These are phyloP conservation scores for Coboldia fuscipes DNA, from an alignment of 1,140 invertebrate genomes.

Conservation along the genomic window DNA sequence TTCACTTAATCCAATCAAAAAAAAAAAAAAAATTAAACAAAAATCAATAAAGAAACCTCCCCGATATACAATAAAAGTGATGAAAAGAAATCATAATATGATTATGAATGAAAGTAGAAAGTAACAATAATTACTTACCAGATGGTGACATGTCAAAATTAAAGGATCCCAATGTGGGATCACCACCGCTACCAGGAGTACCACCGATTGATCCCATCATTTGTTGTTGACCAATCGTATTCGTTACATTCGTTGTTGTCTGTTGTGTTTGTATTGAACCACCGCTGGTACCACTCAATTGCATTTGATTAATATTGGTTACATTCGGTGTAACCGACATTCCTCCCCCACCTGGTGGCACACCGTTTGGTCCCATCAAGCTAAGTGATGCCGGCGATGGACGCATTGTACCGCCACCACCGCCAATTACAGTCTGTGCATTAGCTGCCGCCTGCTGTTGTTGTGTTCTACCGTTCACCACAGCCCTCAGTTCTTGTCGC, in stretches of 20 bases:
- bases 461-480: constrained; percentile 60
- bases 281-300: too few species aligned
- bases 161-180: constrained; percentile 18
- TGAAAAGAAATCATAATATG: background rate
- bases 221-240: constrained; percentile 5
- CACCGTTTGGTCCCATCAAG: too few species aligned
- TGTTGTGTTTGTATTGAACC: constrained; percentile 4
- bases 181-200: constrained; percentile 11
- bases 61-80: background rate
- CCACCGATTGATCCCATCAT: too few species aligned
- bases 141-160: constrained; percentile 12
- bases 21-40: background rate
- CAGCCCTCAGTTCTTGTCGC: constrained; percentile 67
- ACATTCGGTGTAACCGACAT: too few species aligned
- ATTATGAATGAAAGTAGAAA: background rate
- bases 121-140: constrained; percentile 1
- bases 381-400: too few species aligned
- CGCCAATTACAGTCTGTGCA: too few species aligned
- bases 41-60: background rate
- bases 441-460: constrained; percentile 18
- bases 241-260: constrained; percentile 3
- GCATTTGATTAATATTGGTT: too few species aligned
- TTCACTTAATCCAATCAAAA: background rate
- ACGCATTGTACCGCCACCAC: too few species aligned
- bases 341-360: too few species aligned